Evolutionary conservation across 92 coral and sea anemone species (phyloP), one percentile per base, ranked within the genome.

Genomic region (Isaurus tuberculatus): DNA sequence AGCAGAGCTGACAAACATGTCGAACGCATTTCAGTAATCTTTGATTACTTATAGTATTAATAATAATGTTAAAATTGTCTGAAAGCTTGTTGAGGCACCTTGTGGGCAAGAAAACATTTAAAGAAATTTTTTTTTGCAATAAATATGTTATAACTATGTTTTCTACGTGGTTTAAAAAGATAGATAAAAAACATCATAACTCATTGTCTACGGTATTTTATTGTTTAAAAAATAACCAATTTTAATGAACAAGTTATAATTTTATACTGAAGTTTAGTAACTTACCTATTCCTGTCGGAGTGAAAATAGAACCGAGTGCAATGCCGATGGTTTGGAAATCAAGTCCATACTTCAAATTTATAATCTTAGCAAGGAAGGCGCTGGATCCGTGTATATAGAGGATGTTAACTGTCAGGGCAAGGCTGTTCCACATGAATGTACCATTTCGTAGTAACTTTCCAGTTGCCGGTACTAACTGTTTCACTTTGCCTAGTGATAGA

Each of bases 341-440:
- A 17, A 89, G 49, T 33, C 70, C 87, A 67, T 86, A 91, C 86
- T 83, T 85, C 44, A 89, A 27, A 19, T 86, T 70, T 16, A 79
- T 53, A 28, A 88, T 75, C 65, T 90, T 90, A 5, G 85, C 73
- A 43, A 90, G 48, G 85, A 93, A 93, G 13, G 97, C 91, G n/a
- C 84, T 89, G 3, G 88, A 13, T 8, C 91, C 92, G 23, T 79
- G 83, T 5, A 86, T 34, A 73, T 72, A 88, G 5, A 93, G 85
- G 19, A 89, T 70, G 23, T 79, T 85, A 28, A 88, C 86, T 16
- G 84, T 69, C 27, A 84, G 44, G 34, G 94, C 97, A 49, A 93
- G 73, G 25, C 89, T 84, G 75, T 90, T 92, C 66, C 91, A 90
- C 66, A 92, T 64, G 63, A 75, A 92, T 13, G 91, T 86, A 5